Conservation (phyloP, 37 sponge, comb jelly and placozoan genomes). For the Petrosia ficiformis region DNA sequence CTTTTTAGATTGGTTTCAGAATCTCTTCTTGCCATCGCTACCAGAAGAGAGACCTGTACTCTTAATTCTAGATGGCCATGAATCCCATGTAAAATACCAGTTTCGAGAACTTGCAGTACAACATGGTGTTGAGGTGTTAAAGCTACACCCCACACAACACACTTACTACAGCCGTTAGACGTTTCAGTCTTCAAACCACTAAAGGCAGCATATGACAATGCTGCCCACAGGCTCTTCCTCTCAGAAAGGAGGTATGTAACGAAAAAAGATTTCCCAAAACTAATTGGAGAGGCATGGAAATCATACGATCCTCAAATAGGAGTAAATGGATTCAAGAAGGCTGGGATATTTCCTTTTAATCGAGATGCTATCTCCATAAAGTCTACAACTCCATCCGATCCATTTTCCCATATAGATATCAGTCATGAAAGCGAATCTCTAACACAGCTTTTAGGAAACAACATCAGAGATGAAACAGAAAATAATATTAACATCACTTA, state of each 20-base stretch:
- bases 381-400: too few species aligned
- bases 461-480: too few species aligned
- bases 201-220: not conserved
- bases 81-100: constrained; percentile 1
- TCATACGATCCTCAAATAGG: not conserved
- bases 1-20: constrained; percentile 38
- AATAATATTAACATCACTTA: too few species aligned
- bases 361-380: too few species aligned
- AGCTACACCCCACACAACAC: constrained; percentile 2
- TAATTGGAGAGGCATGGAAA: not conserved
- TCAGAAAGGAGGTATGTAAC: not conserved
- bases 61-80: constrained; percentile 2
- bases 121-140: not conserved
- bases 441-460: too few species aligned
- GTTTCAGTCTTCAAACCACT: not conserved
- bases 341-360: not conserved
- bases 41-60: not conserved
- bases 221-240: not conserved
- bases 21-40: constrained; percentile 19
- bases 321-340: not conserved
- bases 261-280: not conserved
- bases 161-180: not conserved
- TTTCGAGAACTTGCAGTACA: not conserved
- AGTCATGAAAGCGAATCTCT: too few species aligned
- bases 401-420: too few species aligned